A percentile compares a stretch with the other conserved stretches of the same genome.
These are phyloP conservation scores for Eubucco bourcierii DNA, from an alignment of 2,113 vertebrate species.

Conservation along the genomic window DNA sequence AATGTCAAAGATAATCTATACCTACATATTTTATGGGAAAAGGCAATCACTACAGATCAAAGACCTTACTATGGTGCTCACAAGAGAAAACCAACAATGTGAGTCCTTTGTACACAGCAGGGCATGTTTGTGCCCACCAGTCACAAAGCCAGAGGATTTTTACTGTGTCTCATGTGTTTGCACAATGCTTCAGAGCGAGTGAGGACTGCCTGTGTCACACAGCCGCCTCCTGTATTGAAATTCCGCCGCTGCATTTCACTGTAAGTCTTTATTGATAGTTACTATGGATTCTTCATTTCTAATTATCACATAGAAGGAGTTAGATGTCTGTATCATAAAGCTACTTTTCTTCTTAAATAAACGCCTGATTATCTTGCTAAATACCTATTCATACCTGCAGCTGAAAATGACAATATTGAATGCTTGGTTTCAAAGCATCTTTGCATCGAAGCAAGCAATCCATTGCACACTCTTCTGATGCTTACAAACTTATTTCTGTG, in stretches of 20 bases:
- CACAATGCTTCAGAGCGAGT: background rate
- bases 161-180: background rate
- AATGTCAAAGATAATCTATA: background rate
- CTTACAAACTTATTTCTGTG: background rate
- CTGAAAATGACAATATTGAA: background rate
- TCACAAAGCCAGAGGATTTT: background rate
- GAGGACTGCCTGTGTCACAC: background rate
- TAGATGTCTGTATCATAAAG: background rate
- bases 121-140: background rate
- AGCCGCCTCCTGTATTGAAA: background rate
- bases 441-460: background rate
- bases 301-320: background rate
- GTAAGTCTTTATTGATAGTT: background rate
- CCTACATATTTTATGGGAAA: background rate
- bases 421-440: background rate
- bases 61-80: background rate
- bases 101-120: background rate
- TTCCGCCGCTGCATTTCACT: background rate
- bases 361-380: background rate
- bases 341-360: slow-evolving; percentile 4
- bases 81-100: background rate
- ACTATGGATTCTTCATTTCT: slow-evolving; percentile 4
- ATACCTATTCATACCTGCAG: background rate
- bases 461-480: background rate
- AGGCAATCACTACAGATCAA: background rate